Evolutionary conservation across 2,797 vertebrate species (phyloP).

Genomic region (Dendrocincla tyrannina): DNA sequence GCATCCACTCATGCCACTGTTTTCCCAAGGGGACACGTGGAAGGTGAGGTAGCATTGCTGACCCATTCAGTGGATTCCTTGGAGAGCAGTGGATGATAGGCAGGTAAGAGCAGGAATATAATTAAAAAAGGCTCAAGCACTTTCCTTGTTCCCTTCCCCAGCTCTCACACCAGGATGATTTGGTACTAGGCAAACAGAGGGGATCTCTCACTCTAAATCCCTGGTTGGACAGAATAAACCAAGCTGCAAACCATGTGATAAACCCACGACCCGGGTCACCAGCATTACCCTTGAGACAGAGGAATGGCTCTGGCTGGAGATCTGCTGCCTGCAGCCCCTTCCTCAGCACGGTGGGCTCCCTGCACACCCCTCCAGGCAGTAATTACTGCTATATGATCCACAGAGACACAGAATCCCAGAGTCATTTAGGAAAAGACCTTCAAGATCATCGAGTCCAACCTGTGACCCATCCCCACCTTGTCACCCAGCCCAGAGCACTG

Average conservation of each 20-base stretch:
- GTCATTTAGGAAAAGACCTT: not conserved
- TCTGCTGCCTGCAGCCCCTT: fast-evolving
- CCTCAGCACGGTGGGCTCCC: not conserved
- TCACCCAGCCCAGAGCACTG: not conserved
- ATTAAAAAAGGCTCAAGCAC: not conserved
- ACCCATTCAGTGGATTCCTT: not conserved
- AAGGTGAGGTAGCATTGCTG: not conserved
- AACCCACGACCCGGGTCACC: not conserved
- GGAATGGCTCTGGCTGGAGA: not conserved
- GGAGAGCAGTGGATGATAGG: not conserved
- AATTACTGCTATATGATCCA: not conserved
- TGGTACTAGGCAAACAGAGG: not conserved
- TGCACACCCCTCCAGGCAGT: not conserved
- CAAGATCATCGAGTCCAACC: not conserved
- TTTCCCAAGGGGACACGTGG: not conserved
- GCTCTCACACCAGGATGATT: not conserved
- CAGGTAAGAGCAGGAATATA: not conserved
- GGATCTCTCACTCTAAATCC: not conserved
- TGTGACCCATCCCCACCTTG: no score
- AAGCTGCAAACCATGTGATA: not conserved
- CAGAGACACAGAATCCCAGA: not conserved
- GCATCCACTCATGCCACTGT: not conserved
- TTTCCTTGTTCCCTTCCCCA: not conserved
- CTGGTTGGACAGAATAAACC: not conserved
- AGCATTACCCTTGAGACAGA: not conserved